Evolutionary conservation across 1,140 invertebrate genomes (phyloP).

Genomic region (Nautilus pompilius): DNA sequence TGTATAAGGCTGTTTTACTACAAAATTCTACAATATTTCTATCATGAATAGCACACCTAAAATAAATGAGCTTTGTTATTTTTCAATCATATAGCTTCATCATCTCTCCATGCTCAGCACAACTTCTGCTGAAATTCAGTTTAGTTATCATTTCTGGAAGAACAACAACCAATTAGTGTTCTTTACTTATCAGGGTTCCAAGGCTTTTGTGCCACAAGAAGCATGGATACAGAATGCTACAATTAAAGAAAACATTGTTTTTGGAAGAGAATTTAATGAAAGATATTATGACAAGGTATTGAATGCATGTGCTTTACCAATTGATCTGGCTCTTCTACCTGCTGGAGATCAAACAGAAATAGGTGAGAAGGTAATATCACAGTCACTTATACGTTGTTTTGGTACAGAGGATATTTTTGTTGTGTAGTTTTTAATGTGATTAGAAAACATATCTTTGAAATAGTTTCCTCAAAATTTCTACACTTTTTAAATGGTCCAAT

Average conservation of each 20-base stretch:
- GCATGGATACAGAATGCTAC: conserved; percentile 82
- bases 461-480: background rate
- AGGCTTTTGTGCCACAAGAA: conserved; percentile 77
- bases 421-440: background rate
- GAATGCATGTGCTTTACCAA: conserved; percentile 62
- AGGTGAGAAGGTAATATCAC: conserved; percentile 45
- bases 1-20: no score
- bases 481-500: background rate
- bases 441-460: background rate
- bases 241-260: conserved; percentile 79
- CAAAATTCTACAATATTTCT: no score
- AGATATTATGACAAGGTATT: conserved; percentile 56
- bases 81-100: no score
- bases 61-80: no score
- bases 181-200: conserved; percentile 45
- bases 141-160: no score
- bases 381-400: background rate
- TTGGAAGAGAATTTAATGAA: conserved; percentile 59
- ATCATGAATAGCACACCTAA: no score
- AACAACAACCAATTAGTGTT: no score
- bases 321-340: conserved; percentile 68
- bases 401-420: background rate
- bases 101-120: no score
- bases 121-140: no score
- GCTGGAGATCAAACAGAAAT: conserved; percentile 67